phyloP scores from a whole-genome alignment of 2,797 vertebrate species.

The Heterohyrax brucei region DNA sequence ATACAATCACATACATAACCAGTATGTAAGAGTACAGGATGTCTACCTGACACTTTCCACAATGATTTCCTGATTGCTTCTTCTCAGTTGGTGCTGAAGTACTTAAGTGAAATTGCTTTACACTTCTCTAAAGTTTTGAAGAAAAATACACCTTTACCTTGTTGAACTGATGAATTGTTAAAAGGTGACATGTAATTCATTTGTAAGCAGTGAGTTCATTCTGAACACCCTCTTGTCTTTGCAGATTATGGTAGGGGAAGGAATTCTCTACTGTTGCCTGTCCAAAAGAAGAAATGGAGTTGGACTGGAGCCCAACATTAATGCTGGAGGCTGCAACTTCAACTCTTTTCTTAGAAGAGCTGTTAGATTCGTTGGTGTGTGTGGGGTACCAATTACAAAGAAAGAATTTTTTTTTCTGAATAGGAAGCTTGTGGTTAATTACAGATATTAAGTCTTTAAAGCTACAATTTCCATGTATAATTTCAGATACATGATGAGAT shows the following conservation, averaged over 20 bases:
- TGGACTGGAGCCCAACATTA: slow-evolving; percentile 96
- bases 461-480: slow-evolving; percentile 74
- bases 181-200: slow-evolving; percentile 55
- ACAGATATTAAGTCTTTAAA: slow-evolving; percentile 71
- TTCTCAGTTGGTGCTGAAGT: slow-evolving; percentile 45
- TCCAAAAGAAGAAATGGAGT: slow-evolving; percentile 93
- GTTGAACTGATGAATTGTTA: slow-evolving; percentile 7
- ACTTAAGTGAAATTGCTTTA: slow-evolving; percentile 58
- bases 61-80: background rate
- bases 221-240: slow-evolving; percentile 86
- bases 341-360: slow-evolving; percentile 99
- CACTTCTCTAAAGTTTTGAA: slow-evolving; percentile 41
- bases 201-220: slow-evolving; percentile 60
- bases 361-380: slow-evolving; percentile 97
- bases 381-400: slow-evolving; percentile 70
- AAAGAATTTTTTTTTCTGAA: slow-evolving; percentile 69
- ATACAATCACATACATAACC: slow-evolving; percentile 43
- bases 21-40: background rate
- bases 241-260: slow-evolving; percentile 99
- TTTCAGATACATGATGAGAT: slow-evolving; percentile 48
- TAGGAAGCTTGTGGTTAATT: slow-evolving; percentile 75
- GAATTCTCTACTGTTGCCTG: slow-evolving; percentile 97
- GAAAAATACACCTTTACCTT: background rate
- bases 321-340: slow-evolving; percentile 99
- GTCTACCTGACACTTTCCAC: background rate